Evolutionary conservation across 1,140 invertebrate genomes (phyloP), one percentile per base, ranked within the genome.

Genomic region (Diachasmimorpha longicaudata): DNA sequence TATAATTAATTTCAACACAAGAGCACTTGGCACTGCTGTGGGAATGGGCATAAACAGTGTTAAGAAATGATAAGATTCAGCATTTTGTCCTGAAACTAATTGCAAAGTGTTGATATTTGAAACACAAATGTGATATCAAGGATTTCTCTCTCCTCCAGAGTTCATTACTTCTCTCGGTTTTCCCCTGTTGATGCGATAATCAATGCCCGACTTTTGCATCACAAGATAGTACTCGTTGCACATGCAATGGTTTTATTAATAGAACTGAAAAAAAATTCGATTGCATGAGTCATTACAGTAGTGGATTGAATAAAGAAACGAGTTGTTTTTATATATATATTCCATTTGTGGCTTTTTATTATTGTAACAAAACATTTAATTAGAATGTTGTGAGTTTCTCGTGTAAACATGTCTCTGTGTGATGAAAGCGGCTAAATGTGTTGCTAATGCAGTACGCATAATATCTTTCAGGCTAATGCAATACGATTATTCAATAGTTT

Each of bases 341-440:
- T 55, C 66, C 70, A 75, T 84, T 76, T 79, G 84, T 76, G 81
- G 80, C 77, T 83, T 80, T 83, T 72, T 83, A 82, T 85, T 85
- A 85, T 86, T 85, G 80, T 83, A 86, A 86, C 83, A 85, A 85
- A 86, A 85, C 83, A 85, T 86, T 84, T 83, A 85, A 85, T 85
- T 86, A 85, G 83, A 85, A 69, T 63, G 76, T 80, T 63, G 72
- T 81, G 77, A 78, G 75, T 82, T 72, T 63, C 9, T 63, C 23
- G 78, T 83, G 76, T 67, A 72, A 73, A 78, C 70, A 75, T 72
- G 42, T 52, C 31, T 58, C 63, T 67, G 72, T 76, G 72, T 77
- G 75, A 79, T 75, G 69, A 77, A 76, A 79, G 77, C 70, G 71
- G 72, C 58, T 74, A 79, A 69, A 63, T 77, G 76, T 78, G 69